Base-by-base conservation (phyloP, 2,113 vertebrate species). In the Mastomys natalensis region DNA sequence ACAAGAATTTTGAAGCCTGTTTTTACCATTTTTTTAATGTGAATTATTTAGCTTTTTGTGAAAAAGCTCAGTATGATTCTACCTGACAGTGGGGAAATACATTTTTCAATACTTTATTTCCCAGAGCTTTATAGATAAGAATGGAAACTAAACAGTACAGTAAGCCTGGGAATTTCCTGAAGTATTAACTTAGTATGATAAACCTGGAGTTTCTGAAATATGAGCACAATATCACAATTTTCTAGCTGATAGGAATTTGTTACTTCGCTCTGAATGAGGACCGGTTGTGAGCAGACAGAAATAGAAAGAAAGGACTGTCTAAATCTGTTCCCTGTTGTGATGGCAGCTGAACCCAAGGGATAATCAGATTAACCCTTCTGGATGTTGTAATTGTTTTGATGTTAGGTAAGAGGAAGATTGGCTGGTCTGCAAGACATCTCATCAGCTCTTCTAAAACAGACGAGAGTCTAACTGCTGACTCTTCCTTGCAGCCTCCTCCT, bases 111-210 rank as follows among this genome's bases (percentile, higher is more conserved):
- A 89, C 4, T 95, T 34, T 45, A 92, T 55, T 22, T 58, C 45
- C 96, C 80, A 72, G 11, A 12, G 89, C 86, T 94, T 93, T 78
- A 87, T 87, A 68, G 24, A 87, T 70, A 93, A 73, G 48, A 94
- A 48, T 53, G 76, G 51, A 92, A 51, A 87, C 76, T 37, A 24
- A 60, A 37, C 3, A 34, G 5, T 12, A 22, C 86, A 17, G 91
- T 62, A 90, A 60, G 85, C 37, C 26, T 85, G 31, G 82, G 93
- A 37, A 24, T 91, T 89, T 89, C 62, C 53, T 85, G 70, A 92
- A 92, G 64, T n/a, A 89, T 77, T 45, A 55, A 29, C 22, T 92
- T 76, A 55, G 4, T 17, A 11, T 90, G 43, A 90, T 43, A 90
- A 43, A 89, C 48, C 22, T 88, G 31, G 92, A 96, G 85, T 73